Evolutionary conservation across 2,113 vertebrate species (phyloP).

Genomic region (Antidorcas marsupialis): DNA sequence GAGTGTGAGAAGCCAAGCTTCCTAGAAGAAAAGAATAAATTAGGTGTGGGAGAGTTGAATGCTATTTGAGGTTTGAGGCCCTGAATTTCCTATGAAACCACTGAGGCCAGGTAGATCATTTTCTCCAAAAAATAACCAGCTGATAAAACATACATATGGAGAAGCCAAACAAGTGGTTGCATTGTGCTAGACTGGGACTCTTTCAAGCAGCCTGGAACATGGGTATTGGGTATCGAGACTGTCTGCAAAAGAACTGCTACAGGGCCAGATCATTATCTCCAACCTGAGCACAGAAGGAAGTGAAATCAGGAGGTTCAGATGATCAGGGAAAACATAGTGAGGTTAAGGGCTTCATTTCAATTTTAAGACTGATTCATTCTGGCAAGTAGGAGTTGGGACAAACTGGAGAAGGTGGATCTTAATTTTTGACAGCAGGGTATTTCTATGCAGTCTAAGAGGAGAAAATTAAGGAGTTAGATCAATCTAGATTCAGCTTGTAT

Average conservation of each 20-base stretch:
- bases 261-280: not conserved
- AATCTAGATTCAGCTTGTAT: not conserved
- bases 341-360: not conserved
- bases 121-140: not conserved
- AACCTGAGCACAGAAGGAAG: not conserved
- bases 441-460: not conserved
- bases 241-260: not conserved
- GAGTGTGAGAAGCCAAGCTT: not conserved
- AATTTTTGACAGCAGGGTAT: not conserved
- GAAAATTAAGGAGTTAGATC: not conserved
- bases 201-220: not conserved
- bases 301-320: not conserved
- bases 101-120: not conserved
- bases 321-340: not conserved
- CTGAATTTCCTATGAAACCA: not conserved
- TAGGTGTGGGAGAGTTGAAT: not conserved
- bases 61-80: not conserved
- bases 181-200: not conserved
- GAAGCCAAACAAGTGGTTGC: not conserved
- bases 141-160: not conserved
- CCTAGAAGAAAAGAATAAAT: not conserved
- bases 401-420: not conserved
- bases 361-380: not conserved
- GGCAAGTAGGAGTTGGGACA: not conserved
- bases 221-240: not conserved